phyloP scores from a whole-genome alignment of 2,113 vertebrate species.

The Amblyopsis rosae region DNA sequence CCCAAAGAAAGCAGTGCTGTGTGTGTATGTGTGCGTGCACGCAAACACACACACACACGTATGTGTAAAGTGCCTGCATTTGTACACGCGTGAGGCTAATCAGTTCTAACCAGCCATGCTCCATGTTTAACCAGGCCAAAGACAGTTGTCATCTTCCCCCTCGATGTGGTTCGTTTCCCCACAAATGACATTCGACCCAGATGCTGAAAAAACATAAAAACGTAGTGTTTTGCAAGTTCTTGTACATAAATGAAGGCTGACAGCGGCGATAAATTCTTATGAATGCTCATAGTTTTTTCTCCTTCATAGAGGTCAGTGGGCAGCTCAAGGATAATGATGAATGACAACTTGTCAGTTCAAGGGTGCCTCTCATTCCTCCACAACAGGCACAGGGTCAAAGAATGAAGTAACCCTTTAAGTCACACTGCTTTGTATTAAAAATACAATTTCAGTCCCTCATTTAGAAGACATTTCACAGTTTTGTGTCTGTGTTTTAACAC shows the following conservation, averaged over 20 bases:
- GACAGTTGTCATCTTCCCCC: not conserved
- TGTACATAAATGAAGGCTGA: constrained; percentile 22
- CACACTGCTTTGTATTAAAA: no score
- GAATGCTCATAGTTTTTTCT: constrained; percentile 3
- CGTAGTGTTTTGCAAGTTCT: not conserved
- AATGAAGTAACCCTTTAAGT: no score
- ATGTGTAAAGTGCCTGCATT: constrained; percentile 4
- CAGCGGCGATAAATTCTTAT: constrained; percentile 11
- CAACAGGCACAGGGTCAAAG: no score
- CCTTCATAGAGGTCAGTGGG: constrained; percentile 42
- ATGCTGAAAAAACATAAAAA: not conserved
- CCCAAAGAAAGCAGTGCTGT: constrained; percentile 31
- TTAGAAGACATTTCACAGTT: no score
- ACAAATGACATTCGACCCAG: not conserved
- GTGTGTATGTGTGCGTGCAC: constrained; percentile 14
- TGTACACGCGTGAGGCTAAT: constrained; percentile 48
- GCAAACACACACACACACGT: not conserved
- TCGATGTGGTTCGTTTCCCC: not conserved
- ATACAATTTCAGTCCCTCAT: no score
- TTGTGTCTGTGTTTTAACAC: not conserved
- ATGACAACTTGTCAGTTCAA: constrained; percentile 44
- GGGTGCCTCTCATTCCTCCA: constrained; percentile 23
- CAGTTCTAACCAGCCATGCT: constrained; percentile 43
- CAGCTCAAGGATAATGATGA: constrained; percentile 40
- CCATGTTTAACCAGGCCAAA: constrained; percentile 30